Evolutionary conservation across 2,888 invertebrate species (phyloP).

Genomic region (Agrochola macilenta): DNA sequence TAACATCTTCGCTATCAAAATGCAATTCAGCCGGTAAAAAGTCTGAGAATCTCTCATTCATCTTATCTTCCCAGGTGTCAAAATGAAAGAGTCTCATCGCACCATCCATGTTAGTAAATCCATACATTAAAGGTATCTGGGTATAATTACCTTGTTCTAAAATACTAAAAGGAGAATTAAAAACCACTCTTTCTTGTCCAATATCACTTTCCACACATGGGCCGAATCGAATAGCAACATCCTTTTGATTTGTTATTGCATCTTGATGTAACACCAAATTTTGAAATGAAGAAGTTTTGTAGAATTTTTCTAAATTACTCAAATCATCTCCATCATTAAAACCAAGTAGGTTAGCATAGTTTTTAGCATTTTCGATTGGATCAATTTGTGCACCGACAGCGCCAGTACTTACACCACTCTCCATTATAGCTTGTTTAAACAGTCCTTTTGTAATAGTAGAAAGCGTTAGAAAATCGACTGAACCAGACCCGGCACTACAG

Average conservation of each 20-base stretch:
- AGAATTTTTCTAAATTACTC: conserved; percentile 76
- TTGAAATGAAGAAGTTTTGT: conserved; percentile 71
- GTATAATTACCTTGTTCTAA: conserved; percentile 57
- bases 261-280: conserved; percentile 53
- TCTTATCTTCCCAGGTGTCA: conserved; percentile 62
- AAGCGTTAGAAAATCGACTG: conserved; percentile 77
- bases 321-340: conserved; percentile 74
- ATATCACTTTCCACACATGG: conserved; percentile 73
- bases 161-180: conserved; percentile 59
- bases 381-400: conserved; percentile 73
- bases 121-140: conserved; percentile 67
- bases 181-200: conserved; percentile 60
- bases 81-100: conserved; percentile 58
- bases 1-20: conserved; percentile 69
- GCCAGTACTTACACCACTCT: conserved; percentile 74
- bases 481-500: conserved; percentile 77
- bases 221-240: conserved; percentile 57
- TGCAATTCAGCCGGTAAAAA: conserved; percentile 74
- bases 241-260: conserved; percentile 35
- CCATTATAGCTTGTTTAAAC: conserved; percentile 77
- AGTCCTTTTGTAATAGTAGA: conserved; percentile 75
- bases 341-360: conserved; percentile 71
- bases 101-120: conserved; percentile 75
- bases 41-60: conserved; percentile 73
- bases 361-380: conserved; percentile 75